Conservation (phyloP, 2,888 invertebrate species). For the Gonocerus acuteangulatus region DNA sequence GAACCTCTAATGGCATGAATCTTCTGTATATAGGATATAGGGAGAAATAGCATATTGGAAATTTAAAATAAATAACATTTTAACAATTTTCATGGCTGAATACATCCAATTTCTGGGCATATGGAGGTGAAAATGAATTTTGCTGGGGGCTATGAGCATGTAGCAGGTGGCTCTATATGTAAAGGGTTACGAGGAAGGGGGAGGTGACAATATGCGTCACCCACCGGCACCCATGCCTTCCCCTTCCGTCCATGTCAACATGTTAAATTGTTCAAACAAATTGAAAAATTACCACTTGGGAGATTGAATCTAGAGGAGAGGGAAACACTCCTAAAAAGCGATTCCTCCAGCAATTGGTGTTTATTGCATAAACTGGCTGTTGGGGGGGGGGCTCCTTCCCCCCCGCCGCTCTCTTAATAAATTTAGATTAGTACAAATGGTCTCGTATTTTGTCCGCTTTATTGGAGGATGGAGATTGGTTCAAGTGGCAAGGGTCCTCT, state of each 20-base stretch:
- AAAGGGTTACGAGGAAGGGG: too few species aligned
- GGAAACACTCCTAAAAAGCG: conserved; percentile 23
- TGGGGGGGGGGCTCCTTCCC: not conserved
- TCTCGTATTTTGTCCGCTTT: conserved; percentile 35
- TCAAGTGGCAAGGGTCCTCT: not conserved
- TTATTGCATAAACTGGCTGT: conserved; percentile 37
- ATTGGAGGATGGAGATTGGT: conserved; percentile 20
- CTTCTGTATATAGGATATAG: too few species aligned
- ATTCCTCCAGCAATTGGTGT: conserved; percentile 37
- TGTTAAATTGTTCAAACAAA: conserved; percentile 35
- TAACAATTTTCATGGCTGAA: too few species aligned
- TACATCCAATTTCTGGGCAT: too few species aligned
- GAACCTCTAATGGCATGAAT: too few species aligned
- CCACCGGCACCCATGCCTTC: not conserved
- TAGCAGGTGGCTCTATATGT: too few species aligned
- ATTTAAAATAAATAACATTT: too few species aligned
- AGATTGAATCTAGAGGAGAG: conserved; percentile 35
- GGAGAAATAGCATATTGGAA: too few species aligned
- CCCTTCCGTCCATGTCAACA: conserved; percentile 2
- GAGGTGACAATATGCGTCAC: too few species aligned
- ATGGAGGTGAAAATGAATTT: too few species aligned
- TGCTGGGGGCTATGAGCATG: too few species aligned
- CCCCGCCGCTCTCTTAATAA: conserved; percentile 33
- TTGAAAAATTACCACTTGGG: conserved; percentile 37
- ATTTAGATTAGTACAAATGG: conserved; percentile 40